Base-by-base conservation (phyloP, 2,888 invertebrate species). In the Ochropleura plecta region DNA sequence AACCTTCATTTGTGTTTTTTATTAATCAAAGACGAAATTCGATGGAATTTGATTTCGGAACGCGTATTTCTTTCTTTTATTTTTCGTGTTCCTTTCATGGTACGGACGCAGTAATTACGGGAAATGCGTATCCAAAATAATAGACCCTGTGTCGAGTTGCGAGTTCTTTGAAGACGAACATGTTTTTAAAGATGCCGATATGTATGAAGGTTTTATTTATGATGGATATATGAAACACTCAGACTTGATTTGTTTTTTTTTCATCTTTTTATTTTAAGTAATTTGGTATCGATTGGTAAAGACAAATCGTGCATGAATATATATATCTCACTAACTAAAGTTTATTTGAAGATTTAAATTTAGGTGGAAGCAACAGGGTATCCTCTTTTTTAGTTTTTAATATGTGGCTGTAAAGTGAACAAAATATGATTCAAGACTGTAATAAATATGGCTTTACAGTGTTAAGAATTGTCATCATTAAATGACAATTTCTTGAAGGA, bases 21-120 rank as follows among this genome's bases (percentile, higher is more conserved):
- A 84, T 89, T 90, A 90, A 90, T 90, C 88, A 90, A 89, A 90
- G 83, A 84, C 59, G n/a, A 86, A 88, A 83, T 84, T 87, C 78
- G 84, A 80, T 65, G 71, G 76, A 77, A 77, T 81, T 81, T 83
- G 73, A 83, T 86, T 84, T 70, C 80, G 60, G 78, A 55, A 63
- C 65, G 62, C 68, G 77, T 68, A 65, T 76, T 73, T 80, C 42
- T 84, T 87, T 82, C 76, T 83, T 76, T 79, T 67, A 69, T 77
- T 84, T 81, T 68, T 72, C 59, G 55, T 70, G 64, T 81, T 60
- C 55, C 46, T 74, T 76, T 65, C 76, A 79, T 74, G 71, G 82
- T 79, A 85, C 72, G 73, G 73, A 76, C 71, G 78, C 75, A 30
- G 85, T 89, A 89, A 88, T 88, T 85, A 86, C 69, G 74, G 81